Conservation (phyloP, 1,140 invertebrate genomes). For the Euwallacea fornicatus region DNA sequence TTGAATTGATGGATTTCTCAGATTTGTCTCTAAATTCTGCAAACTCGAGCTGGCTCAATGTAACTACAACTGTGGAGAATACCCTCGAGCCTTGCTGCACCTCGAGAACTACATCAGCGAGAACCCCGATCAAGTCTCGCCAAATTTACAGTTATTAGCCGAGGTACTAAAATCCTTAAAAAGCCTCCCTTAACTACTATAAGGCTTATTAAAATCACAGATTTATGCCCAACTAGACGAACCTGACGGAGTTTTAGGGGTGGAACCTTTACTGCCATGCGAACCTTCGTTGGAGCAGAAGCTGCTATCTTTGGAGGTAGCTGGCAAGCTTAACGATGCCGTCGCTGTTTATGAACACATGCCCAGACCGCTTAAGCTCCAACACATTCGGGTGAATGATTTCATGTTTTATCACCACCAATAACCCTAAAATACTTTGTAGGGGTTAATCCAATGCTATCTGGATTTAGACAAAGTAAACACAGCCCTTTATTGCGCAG, state of each 20-base stretch:
- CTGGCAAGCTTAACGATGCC: constrained; percentile 72
- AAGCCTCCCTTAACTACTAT: background rate
- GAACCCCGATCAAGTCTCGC: constrained; percentile 60
- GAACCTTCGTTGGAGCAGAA: constrained; percentile 70
- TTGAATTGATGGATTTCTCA: background rate
- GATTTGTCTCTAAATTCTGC: constrained; percentile 63
- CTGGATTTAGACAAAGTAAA: constrained; percentile 74
- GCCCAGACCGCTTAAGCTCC: constrained; percentile 60
- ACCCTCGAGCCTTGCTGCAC: constrained; percentile 72
- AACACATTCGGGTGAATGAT: constrained; percentile 56
- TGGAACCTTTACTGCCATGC: constrained; percentile 63
- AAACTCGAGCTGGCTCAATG: constrained; percentile 68
- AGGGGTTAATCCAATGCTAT: constrained; percentile 74
- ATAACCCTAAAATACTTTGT: background rate
- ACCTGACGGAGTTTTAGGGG: constrained; percentile 73
- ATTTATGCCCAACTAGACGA: constrained; percentile 77
- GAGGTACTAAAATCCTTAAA: constrained; percentile 51
- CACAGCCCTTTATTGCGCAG: constrained; percentile 69
- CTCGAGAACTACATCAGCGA: constrained; percentile 70
- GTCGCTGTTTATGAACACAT: constrained; percentile 75
- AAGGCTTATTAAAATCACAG: constrained; percentile 27
- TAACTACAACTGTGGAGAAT: constrained; percentile 72
- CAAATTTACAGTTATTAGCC: constrained; percentile 64
- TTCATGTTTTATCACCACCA: background rate
- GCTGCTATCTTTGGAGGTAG: constrained; percentile 72